Percentiles rank a stretch among this genome's conserved stretches.
These are phyloP conservation scores for Mesodorylaimus sp. DNA, from an alignment of 2,888 invertebrate species.

Conservation along the genomic window DNA sequence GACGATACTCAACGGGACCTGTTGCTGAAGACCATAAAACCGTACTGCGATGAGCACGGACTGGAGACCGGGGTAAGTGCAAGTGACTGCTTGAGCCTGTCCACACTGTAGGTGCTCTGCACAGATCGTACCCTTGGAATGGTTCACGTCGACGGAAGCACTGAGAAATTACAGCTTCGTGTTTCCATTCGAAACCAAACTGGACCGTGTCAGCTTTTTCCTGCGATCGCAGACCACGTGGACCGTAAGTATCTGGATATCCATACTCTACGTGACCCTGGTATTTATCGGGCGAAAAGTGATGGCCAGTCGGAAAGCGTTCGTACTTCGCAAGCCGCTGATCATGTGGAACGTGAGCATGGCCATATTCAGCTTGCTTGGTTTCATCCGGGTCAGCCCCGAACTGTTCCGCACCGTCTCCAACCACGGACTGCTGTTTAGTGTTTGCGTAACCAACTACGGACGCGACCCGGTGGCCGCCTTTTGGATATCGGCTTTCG, in stretches of 20 bases:
- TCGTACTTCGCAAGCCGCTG: slow-evolving; percentile 64
- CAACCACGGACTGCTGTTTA: slow-evolving; percentile 78
- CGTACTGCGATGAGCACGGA: no score
- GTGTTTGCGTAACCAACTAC: slow-evolving; percentile 55
- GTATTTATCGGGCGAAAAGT: slow-evolving; percentile 81
- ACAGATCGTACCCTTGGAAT: no score
- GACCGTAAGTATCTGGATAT: slow-evolving; percentile 36
- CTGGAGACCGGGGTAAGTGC: no score
- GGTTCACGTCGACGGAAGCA: no score
- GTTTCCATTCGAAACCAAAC: slow-evolving; percentile 83
- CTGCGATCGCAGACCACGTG: slow-evolving; percentile 92
- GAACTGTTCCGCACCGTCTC: slow-evolving; percentile 48
- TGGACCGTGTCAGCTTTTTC: slow-evolving; percentile 66
- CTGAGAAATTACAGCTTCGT: slow-evolving; percentile 86
- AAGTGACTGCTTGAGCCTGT: no score
- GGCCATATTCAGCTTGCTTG: slow-evolving; percentile 84
- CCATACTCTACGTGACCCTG: slow-evolving; percentile 60
- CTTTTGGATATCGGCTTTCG: slow-evolving; percentile 95
- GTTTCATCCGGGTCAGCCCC: slow-evolving; percentile 36
- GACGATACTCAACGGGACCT: no score
- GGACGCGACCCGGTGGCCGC: slow-evolving; percentile 74
- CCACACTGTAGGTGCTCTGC: no score
- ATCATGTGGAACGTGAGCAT: slow-evolving; percentile 77
- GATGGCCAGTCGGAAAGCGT: slow-evolving; percentile 77
- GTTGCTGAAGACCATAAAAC: no score